A percentile compares a stretch with the other conserved stretches of the same genome.
phyloP scores from a whole-genome alignment of 2,888 invertebrate genomes.

The Hirtodrosophila trivittata region DNA sequence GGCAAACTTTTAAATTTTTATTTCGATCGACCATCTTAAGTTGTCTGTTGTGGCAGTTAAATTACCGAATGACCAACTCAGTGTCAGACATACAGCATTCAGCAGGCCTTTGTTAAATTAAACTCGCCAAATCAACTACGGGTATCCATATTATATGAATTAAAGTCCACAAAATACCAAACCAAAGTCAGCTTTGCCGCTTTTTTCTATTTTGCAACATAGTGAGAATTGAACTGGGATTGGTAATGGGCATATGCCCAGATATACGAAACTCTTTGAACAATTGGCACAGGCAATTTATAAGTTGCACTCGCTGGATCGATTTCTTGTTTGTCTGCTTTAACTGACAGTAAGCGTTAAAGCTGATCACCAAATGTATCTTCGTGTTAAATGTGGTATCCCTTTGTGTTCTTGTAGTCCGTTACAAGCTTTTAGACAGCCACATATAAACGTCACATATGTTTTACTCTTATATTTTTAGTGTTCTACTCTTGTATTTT shows the following conservation, averaged over 20 bases:
- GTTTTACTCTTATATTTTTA: no score
- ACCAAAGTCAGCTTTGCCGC: background rate
- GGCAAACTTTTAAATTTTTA: constrained; percentile 67
- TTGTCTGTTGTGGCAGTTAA: constrained; percentile 54
- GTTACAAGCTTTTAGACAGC: constrained; percentile 39
- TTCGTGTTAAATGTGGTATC: constrained; percentile 23
- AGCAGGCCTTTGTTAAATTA: background rate
- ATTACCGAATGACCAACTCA: constrained; percentile 33
- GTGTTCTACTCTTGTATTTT: no score
- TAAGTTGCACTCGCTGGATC: constrained; percentile 37
- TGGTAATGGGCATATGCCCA: background rate
- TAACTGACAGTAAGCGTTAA: constrained; percentile 67
- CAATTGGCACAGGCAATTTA: constrained; percentile 36
- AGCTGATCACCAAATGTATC: constrained; percentile 67
- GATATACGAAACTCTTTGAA: constrained; percentile 17
- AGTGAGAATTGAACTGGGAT: background rate
- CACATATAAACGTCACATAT: no score
- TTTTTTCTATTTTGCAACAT: no score
- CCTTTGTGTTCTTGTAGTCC: constrained; percentile 31
- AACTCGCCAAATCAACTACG: no score
- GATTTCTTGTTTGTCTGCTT: constrained; percentile 66
- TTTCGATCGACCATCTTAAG: constrained; percentile 25
- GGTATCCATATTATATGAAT: no score
- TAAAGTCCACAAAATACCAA: background rate
- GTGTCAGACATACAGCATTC: constrained; percentile 13